These are phyloP conservation scores for Colossoma macropomum DNA, from an alignment of 2,113 vertebrate species.

Conservation along the genomic window DNA sequence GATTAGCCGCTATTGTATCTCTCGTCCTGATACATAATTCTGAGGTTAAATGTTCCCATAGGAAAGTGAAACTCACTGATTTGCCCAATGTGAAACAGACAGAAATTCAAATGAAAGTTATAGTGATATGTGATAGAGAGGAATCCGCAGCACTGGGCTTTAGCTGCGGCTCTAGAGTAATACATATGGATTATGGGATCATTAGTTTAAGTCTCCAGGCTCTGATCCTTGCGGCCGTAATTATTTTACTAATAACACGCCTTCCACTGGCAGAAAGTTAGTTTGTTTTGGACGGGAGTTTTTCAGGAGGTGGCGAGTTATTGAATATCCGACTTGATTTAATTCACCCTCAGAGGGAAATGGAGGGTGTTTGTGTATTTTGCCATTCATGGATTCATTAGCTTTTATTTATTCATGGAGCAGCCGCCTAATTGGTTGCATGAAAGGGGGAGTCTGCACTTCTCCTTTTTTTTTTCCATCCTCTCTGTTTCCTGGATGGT, in stretches of 20 bases:
- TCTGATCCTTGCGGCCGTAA: not conserved
- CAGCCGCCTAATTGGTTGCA: not conserved
- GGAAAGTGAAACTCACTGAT: not conserved
- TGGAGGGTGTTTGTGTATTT: not conserved
- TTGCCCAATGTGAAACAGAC: not conserved
- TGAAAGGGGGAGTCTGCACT: not conserved
- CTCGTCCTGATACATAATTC: not conserved
- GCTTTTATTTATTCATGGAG: constrained; percentile 28
- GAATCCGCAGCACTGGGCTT: not conserved
- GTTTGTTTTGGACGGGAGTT: constrained; percentile 15
- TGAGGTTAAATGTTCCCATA: not conserved
- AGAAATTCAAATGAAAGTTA: constrained; percentile 18
- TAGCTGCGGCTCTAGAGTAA: not conserved
- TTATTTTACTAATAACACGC: constrained; percentile 16
- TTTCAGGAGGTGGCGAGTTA: constrained; percentile 10
- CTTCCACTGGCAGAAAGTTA: not conserved
- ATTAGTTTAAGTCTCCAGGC: constrained; percentile 26
- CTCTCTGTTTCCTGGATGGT: not conserved
- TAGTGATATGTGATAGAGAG: not conserved
- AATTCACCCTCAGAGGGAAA: not conserved
- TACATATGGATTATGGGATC: constrained; percentile 23
- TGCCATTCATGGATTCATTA: not conserved
- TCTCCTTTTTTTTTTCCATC: constrained; percentile 7
- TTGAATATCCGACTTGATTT: not conserved
- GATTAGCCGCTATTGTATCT: not conserved